Evolutionary conservation across 2,113 vertebrate genomes (phyloP).

Genomic region (Halcyon malimbica): DNA sequence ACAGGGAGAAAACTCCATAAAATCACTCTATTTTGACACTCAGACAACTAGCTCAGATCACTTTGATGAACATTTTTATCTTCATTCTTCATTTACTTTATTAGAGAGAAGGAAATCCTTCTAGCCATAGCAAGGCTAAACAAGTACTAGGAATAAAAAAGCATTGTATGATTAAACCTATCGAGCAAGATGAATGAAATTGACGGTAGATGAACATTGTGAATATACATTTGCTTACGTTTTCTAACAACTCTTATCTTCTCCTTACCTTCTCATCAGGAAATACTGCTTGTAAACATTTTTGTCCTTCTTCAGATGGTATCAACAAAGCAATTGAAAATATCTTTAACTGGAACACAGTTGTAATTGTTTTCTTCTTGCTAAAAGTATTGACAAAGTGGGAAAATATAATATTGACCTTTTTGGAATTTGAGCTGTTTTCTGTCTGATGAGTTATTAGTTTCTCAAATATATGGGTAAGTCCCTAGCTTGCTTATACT

Average conservation of each 20-base stretch:
- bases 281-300: background rate
- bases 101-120: background rate
- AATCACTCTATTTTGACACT: background rate
- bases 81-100: background rate
- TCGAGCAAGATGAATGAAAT: background rate
- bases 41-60: background rate
- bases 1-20: background rate
- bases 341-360: background rate
- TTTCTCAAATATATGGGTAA: background rate
- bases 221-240: background rate
- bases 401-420: background rate
- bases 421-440: background rate
- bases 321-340: background rate
- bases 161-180: fast-evolving
- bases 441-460: background rate
- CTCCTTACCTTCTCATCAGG: background rate
- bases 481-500: background rate
- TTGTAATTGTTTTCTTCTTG: background rate
- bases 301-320: background rate
- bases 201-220: background rate
- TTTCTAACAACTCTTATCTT: background rate
- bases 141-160: background rate
- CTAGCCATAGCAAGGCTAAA: background rate
- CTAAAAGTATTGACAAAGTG: background rate
- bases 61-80: background rate